Conservation (phyloP, 1,140 invertebrate genomes). For the Chironomus striatipennis region DNA sequence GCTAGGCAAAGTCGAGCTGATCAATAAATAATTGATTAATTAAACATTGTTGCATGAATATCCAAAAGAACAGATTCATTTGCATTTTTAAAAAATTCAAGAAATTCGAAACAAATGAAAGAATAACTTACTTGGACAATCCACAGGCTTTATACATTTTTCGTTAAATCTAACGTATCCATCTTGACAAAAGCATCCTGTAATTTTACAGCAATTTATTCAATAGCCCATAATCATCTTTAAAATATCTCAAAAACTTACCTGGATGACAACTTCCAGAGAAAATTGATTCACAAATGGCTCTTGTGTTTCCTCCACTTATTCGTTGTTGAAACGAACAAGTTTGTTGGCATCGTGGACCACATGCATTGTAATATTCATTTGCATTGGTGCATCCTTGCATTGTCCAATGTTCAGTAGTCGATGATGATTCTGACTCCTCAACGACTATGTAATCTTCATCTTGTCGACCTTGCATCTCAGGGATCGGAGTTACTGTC, state of each 20-base stretch:
- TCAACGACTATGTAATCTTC: neutral
- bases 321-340: neutral
- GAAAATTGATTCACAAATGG: neutral
- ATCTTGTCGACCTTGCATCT: neutral
- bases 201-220: neutral
- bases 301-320: neutral
- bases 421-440: neutral
- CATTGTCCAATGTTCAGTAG: neutral
- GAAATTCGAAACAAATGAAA: neutral
- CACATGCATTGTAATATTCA: conserved; percentile 9
- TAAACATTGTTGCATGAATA: too few species aligned
- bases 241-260: neutral
- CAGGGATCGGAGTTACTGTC: neutral
- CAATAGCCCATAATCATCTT: neutral
- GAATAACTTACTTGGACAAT: neutral
- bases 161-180: neutral
- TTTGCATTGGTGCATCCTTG: neutral
- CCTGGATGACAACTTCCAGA: neutral
- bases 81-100: too few species aligned
- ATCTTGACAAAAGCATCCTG: neutral
- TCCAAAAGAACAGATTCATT: too few species aligned
- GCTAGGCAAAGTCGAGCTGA: too few species aligned
- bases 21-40: too few species aligned
- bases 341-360: conserved; percentile 5
- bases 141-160: neutral